Conservation (phyloP, 2,888 invertebrate genomes). For the Megaustenia siamemsis region DNA sequence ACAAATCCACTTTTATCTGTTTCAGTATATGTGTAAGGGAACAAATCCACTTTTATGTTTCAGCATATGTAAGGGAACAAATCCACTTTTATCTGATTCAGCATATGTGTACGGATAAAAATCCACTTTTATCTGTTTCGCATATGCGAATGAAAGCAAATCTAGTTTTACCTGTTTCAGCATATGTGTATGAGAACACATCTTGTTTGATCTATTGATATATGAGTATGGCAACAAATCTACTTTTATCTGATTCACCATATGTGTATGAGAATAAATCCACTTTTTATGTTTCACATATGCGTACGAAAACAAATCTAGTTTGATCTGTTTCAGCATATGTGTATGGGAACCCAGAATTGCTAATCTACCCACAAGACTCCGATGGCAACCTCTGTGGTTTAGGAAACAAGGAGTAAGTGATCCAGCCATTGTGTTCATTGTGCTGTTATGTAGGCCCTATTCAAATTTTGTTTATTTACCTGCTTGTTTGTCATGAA, state of each 20-base stretch:
- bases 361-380: conserved; percentile 89
- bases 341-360: conserved; percentile 87
- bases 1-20: no score
- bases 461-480: neutral
- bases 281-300: neutral
- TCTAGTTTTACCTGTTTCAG: no score
- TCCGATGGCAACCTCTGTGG: conserved; percentile 89
- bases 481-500: neutral
- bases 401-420: conserved; percentile 72
- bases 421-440: neutral
- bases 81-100: no score
- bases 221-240: neutral
- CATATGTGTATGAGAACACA: no score
- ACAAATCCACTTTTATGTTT: no score
- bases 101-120: no score
- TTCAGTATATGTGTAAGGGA: no score
- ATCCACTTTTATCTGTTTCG: no score
- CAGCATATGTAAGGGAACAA: no score
- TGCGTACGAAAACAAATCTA: neutral
- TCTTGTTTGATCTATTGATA: neutral
- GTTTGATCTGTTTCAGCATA: conserved; percentile 84
- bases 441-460: no score
- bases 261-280: neutral
- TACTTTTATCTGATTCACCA: neutral
- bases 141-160: no score